Base-by-base conservation (phyloP, 2,888 invertebrate genomes). In the Clostera curtula region DNA sequence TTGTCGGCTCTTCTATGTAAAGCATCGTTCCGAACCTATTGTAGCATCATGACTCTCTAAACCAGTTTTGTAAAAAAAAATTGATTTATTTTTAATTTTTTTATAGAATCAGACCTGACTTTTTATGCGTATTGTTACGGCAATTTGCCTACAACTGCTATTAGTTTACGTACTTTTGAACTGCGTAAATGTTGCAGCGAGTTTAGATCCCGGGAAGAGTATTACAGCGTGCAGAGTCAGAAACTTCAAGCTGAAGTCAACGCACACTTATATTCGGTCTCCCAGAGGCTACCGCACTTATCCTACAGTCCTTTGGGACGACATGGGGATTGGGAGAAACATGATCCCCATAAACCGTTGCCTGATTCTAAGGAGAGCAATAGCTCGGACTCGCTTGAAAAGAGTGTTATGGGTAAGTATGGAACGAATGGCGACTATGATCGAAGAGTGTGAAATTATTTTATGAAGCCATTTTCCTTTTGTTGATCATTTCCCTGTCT, bases 191-290 rank as follows among this genome's bases (percentile, higher is more conserved):
- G 4, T 68, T 63, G n/a, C 42, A 84, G 84, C 49, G 84, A 85
- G 53, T 85, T 77, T 34, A 54, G 85, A 23, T 76, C 84, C 0
- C 73, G 85, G 0, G 85, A 85, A 49, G 85, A 85, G 36, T 85
- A 82, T 34, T 85, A 83, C 56, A 82, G 77, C 24, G 75, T 77
- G 0, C 84, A 84, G 56, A 77, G 79, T 16, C 84, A 84, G 30
- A 85, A 82, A 29, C 46, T 85, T 1, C 85, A 85, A 38, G 83
- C 82, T 0, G 85, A 85, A 34, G 85, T 85, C 24, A 84, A 80
- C 24, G 84, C 85, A 0, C 84, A 85, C 37, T 46, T 88, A 10
- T 88, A 88, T 47, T 87, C 87, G 0, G 88, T 88, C 5, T 87
- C 88, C 0, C 88, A 88, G 53, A 66, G 88, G 12, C 60, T 88